phyloP scores from a whole-genome alignment of 2,888 invertebrate genomes.

The Bellardia bayeri region DNA sequence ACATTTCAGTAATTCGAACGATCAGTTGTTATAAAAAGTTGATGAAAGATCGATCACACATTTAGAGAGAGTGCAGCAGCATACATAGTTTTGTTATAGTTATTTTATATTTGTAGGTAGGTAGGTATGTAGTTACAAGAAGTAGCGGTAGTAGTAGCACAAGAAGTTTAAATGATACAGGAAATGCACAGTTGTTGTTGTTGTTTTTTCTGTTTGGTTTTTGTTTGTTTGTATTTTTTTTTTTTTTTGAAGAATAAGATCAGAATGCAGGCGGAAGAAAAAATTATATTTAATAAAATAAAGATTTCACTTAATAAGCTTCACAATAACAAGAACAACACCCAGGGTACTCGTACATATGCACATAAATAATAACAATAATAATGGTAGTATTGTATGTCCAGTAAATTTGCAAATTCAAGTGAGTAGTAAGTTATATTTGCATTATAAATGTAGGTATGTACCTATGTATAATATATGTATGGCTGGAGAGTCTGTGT shows the following conservation, averaged over 20 bases:
- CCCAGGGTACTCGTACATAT: slow-evolving; percentile 15
- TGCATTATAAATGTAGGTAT: background rate
- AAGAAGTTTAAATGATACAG: slow-evolving; percentile 52
- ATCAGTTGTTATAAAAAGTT: slow-evolving; percentile 12
- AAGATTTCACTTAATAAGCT: slow-evolving; percentile 51
- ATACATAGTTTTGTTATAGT: background rate
- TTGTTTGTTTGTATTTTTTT: background rate
- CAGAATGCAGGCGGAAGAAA: slow-evolving; percentile 74
- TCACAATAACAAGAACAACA: slow-evolving; percentile 59
- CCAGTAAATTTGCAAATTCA: background rate
- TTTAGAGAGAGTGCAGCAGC: background rate
- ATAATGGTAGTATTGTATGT: background rate
- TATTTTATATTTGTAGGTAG: background rate
- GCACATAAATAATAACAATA: slow-evolving; percentile 6
- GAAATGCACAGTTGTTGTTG: slow-evolving; percentile 59
- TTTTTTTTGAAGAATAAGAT: slow-evolving; percentile 49
- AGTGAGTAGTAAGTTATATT: slow-evolving; percentile 7
- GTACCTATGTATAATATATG: background rate
- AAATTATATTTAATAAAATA: slow-evolving; percentile 65
- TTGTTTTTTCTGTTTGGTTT: background rate
- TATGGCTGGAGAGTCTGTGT: slow-evolving; percentile 9
- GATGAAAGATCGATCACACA: background rate
- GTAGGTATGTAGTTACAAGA: background rate
- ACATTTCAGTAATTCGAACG: too few relatives aligned
- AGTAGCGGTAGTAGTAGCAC: slow-evolving; percentile 14